Conservation (phyloP, 2,113 vertebrate genomes). For the Benitochromis conjunctus region DNA sequence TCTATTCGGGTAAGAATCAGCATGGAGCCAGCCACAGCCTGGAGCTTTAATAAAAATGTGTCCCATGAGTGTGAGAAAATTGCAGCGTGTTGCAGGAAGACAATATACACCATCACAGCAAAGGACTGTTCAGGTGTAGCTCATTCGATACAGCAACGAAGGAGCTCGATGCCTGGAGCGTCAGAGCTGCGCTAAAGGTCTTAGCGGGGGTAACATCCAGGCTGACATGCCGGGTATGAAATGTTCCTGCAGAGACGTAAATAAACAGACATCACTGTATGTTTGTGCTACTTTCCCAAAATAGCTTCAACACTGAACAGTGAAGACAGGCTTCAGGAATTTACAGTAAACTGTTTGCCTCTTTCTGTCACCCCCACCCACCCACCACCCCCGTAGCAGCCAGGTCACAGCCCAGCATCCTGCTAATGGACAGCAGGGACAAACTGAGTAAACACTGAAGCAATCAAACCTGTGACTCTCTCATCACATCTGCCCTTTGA, state of each 20-base stretch:
- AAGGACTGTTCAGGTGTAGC: neutral
- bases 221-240: neutral
- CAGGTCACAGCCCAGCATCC: rapidly evolving
- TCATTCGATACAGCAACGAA: neutral
- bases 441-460: neutral
- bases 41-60: neutral
- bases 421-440: neutral
- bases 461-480: neutral
- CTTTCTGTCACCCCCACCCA: neutral
- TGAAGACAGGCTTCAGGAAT: neutral
- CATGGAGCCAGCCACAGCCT: neutral
- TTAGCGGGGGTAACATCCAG: neutral
- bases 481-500: neutral
- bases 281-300: neutral
- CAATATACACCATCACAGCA: neutral
- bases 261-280: neutral
- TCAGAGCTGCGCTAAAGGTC: neutral
- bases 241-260: neutral
- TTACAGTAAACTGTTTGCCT: neutral
- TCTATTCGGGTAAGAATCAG: neutral
- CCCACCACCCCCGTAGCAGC: neutral
- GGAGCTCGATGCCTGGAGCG: rapidly evolving
- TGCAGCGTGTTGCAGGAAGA: neutral
- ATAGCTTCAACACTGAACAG: neutral
- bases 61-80: neutral